These are phyloP conservation scores for Himantopus leucocephalus DNA, from an alignment of 2,113 vertebrate genomes.

Conservation along the genomic window DNA sequence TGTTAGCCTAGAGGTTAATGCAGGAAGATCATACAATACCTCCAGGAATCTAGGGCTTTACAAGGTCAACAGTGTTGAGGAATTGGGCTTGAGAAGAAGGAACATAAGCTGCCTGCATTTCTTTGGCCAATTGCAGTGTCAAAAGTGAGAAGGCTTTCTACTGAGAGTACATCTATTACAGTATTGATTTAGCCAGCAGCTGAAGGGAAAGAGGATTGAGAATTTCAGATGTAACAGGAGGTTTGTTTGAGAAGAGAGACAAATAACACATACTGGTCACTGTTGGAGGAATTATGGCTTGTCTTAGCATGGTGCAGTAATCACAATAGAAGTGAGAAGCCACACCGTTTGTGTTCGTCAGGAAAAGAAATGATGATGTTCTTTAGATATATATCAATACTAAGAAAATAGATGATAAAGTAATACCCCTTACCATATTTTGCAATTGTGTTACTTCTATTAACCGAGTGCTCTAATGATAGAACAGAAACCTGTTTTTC, in stretches of 20 bases:
- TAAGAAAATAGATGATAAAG: background rate
- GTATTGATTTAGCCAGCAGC: slow-evolving; percentile 68
- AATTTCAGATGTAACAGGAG: slow-evolving; percentile 60
- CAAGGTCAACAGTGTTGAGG: background rate
- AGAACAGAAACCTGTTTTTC: background rate
- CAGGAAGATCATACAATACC: background rate
- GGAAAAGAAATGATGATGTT: background rate
- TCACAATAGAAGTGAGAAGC: background rate
- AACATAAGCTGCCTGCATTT: slow-evolving; percentile 56
- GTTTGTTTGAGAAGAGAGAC: slow-evolving; percentile 57
- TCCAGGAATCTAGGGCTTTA: background rate
- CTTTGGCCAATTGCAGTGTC: slow-evolving; percentile 70
- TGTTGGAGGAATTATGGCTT: slow-evolving; percentile 27
- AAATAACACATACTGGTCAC: slow-evolving; percentile 49
- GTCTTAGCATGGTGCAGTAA: background rate
- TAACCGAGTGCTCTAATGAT: background rate
- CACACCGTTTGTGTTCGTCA: background rate
- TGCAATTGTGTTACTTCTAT: background rate
- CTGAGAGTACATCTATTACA: slow-evolving; percentile 65
- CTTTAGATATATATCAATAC: background rate
- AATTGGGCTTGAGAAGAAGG: background rate
- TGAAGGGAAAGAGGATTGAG: slow-evolving; percentile 1
- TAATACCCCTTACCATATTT: background rate
- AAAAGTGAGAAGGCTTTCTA: slow-evolving; percentile 50
- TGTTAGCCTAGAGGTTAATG: background rate